Evolutionary conservation across 2,888 invertebrate genomes (phyloP), one percentile per base, ranked within the genome.

Genomic region (Parochlus steinenii): DNA sequence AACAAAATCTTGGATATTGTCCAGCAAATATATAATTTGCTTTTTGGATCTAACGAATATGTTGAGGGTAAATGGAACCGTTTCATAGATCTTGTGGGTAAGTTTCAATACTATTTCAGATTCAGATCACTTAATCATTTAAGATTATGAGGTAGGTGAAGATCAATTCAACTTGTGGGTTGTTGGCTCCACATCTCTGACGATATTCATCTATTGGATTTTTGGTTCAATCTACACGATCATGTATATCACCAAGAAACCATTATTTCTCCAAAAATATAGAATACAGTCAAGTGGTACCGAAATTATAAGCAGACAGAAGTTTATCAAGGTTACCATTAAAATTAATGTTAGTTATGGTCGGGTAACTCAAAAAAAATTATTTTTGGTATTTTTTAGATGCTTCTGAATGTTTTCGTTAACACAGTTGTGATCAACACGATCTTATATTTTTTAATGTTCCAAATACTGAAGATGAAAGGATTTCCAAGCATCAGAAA

Each of bases 171-270:
- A 62, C 4, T 54, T 80, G 36, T 73, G 71, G 66, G 68, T 78
- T 8, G 64, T 68, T 46, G 75, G 77, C 52, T 64, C 66, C 44
- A 61, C 61, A 6, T 48, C 62, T 12, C 58, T 80, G 32, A 71
- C 73, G 2, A 64, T 71, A 45, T 52, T 64, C 14, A 73, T 79
- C 1, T 85, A 82, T 55, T 83, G 82, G 82, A 45, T 67, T 3
- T 64, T 77, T 44, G 83, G 83, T 11, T 67, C 70, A 1, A 64
- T 81, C 42, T 81, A 82, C 48, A 74, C 77, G 1, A 48, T 79
- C 30, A 59, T 85, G 52, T 85, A 86, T 50, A 42, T 77, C 12
- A 74, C 77, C 12, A 78, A 77, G 47, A 69, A 70, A 42, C 28
- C 28, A 11, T 6, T 8, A 7, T 7, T 11, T 14, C 8, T 28